phyloP scores from a whole-genome alignment of 2,797 vertebrate species.

The Ptychadena robeensis region DNA sequence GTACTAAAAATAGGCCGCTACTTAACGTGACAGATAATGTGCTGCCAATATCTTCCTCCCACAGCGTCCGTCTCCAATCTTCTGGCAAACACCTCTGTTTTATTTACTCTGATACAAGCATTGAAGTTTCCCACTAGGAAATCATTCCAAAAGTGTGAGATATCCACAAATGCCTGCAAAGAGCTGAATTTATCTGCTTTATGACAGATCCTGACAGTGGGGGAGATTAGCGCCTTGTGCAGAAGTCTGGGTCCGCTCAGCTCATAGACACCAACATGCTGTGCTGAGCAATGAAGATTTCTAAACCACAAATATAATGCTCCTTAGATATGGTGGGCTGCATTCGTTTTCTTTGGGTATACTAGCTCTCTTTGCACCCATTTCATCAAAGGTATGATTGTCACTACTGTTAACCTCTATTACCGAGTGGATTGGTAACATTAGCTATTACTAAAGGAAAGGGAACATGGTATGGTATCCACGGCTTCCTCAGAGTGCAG shows the following conservation, averaged over 20 bases:
- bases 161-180: conserved; percentile 17
- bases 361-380: no score
- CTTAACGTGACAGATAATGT: conserved; percentile 5
- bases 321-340: no score
- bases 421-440: no score
- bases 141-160: conserved; percentile 12
- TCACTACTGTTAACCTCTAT: no score
- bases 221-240: conserved; percentile 48
- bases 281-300: background rate
- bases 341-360: no score
- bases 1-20: conserved; percentile 33
- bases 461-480: no score
- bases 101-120: conserved; percentile 8
- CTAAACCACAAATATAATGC: no score
- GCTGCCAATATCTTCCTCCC: conserved; percentile 34
- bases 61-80: conserved; percentile 3
- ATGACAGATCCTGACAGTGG: conserved; percentile 54
- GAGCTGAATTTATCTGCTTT: conserved; percentile 43
- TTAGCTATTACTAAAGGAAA: no score
- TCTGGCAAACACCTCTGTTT: conserved; percentile 25
- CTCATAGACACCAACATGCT: background rate
- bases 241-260: conserved; percentile 22
- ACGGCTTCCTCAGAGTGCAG: no score
- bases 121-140: background rate
- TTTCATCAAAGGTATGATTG: no score